Evolutionary conservation across 2,888 invertebrate species (phyloP), one percentile per base, ranked within the genome.

Genomic region (Spisula solida): DNA sequence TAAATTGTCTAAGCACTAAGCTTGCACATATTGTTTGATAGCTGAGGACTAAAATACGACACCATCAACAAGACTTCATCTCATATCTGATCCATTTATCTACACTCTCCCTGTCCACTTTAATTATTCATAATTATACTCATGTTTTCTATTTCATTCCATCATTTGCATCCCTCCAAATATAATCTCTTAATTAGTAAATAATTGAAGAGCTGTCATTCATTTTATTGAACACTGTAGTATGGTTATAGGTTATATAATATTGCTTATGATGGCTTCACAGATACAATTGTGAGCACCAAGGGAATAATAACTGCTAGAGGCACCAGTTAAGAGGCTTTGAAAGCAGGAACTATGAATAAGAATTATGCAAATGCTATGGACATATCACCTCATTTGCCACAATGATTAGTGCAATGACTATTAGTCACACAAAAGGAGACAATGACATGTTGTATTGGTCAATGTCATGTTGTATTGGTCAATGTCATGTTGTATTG

Each of bases 201-300:
- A 75, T 75, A 75, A 75, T 75, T 75, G 75, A 75, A 34, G 34
- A 75, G 31, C 75, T 75, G 75, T 75, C 75, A 75, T 18, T 18
- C 34, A 75, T 34, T 51, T n/a, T 75, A 75, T 75, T 75, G 75
- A 75, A 18, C 75, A 75, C 16, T 34, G 2, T 75, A 16, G 75
- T 31, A 20, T 34, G 31, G 31, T 75, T 70, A 14, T 29, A 70
- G 14, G 25, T 70, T 34, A 75, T 75, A 75, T 34, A 75, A 75
- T 75, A 75, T 18, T 2, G 16, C 75, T 34, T 18, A 34, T 34
- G 34, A 31, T 25, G 70, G 70, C 25, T 70, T 70, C 25, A 70
- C 70, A 75, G 75, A 75, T 75, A 34, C 18, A 16, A 29, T 34
- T 14, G 34, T 75, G 14, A 10, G 75, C 6, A 31, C 14, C 34